A percentile compares a stretch with the other conserved stretches of the same genome.
phyloP scores from a whole-genome alignment of 37 sponge, comb jelly and placozoan genomes.

The Amphimedon queenslandica region DNA sequence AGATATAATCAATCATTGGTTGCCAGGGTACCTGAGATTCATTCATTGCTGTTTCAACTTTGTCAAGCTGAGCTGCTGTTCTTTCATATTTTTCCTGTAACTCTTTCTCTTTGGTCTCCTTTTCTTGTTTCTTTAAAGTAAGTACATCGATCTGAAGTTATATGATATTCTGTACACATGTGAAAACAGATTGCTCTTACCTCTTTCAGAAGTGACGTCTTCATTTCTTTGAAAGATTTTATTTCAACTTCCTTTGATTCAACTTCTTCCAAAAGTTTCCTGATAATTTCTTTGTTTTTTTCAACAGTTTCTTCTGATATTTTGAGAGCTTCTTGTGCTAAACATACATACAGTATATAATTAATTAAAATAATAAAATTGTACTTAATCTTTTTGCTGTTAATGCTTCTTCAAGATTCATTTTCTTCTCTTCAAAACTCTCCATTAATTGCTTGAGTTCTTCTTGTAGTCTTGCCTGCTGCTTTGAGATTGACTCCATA shows the following conservation, averaged over 20 bases:
- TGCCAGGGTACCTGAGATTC: too few species aligned
- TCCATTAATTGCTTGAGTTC: background rate
- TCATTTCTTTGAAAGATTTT: background rate
- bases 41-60: background rate
- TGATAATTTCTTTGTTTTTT: background rate
- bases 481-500: too few species aligned
- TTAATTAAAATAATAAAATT: too few species aligned
- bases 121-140: background rate
- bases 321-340: background rate
- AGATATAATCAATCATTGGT: too few species aligned
- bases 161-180: background rate
- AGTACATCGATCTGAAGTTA: too few species aligned
- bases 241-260: background rate
- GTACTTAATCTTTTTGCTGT: too few species aligned
- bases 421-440: background rate
- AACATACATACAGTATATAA: too few species aligned
- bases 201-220: background rate
- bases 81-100: background rate
- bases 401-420: conserved; percentile 5
- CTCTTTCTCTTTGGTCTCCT: background rate
- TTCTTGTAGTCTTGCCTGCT: too few species aligned
- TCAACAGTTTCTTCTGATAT: background rate
- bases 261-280: background rate
- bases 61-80: background rate
- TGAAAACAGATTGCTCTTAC: background rate